phyloP scores from a whole-genome alignment of 2,797 vertebrate genomes.

The Lithobates pipiens region DNA sequence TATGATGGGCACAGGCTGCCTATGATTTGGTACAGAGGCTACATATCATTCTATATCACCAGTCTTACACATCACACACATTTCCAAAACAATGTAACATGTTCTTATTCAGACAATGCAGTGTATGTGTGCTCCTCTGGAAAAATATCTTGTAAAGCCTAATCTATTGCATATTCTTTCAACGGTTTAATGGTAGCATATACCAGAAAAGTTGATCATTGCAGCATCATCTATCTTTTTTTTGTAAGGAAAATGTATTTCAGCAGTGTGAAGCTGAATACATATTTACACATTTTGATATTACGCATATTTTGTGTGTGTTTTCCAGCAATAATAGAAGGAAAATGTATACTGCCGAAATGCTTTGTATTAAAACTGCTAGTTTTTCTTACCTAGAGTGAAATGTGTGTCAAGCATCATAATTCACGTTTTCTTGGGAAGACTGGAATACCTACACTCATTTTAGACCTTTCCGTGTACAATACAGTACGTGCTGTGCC shows the following conservation, averaged over 20 bases:
- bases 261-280: neutral
- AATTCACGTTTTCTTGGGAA: constrained; percentile 42
- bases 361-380: neutral
- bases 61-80: neutral
- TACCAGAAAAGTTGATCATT: neutral
- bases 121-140: neutral
- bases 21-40: too few species aligned
- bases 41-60: too few species aligned
- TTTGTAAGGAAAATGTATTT: neutral
- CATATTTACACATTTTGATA: neutral
- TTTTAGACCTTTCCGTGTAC: constrained; percentile 54
- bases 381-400: neutral
- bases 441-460: constrained; percentile 46
- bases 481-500: constrained; percentile 54
- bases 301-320: neutral
- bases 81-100: neutral
- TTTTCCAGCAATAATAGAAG: neutral
- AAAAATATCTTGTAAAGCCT: neutral
- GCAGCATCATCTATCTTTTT: neutral
- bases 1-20: too few species aligned
- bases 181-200: neutral
- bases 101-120: neutral
- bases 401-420: constrained; percentile 14
- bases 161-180: neutral
- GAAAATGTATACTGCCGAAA: neutral